Evolutionary conservation across 23 tunicate species (phyloP).

Genomic region (Oikopleura vanhoeffeni): DNA sequence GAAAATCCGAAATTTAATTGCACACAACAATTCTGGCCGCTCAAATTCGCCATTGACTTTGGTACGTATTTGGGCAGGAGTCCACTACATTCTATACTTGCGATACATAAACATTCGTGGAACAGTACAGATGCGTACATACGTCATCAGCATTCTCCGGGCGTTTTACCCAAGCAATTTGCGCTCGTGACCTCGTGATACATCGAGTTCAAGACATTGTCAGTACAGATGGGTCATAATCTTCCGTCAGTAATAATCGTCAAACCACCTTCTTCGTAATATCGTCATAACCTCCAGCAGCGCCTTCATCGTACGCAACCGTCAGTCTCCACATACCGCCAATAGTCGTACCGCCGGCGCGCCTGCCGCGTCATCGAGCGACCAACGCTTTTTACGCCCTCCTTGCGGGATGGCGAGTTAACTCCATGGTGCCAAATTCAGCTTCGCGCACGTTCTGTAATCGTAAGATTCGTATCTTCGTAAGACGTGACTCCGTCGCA

Average conservation of each 20-base stretch:
- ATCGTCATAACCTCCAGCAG: not conserved
- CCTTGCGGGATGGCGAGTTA: too few species aligned
- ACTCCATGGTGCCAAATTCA: too few species aligned
- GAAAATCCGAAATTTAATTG: too few species aligned
- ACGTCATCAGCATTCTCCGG: conserved; percentile 83
- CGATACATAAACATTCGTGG: conserved; percentile 61
- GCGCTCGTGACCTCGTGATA: conserved; percentile 7
- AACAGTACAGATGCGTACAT: conserved; percentile 57
- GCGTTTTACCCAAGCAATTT: conserved; percentile 26
- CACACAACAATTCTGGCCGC: conserved; percentile 36
- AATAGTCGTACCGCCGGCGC: too few species aligned
- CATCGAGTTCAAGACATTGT: not conserved
- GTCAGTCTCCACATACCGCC: not conserved
- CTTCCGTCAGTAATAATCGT: not conserved
- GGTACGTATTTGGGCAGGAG: conserved; percentile 70
- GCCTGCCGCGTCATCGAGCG: not conserved
- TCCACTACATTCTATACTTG: conserved; percentile 49
- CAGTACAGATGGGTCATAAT: not conserved
- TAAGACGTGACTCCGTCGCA: not conserved
- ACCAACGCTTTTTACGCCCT: not conserved
- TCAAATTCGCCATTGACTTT: conserved; percentile 66
- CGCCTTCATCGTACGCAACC: not conserved
- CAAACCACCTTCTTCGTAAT: not conserved
- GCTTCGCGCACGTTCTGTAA: not conserved
- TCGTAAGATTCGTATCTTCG: not conserved